Evolutionary conservation across 2,113 vertebrate genomes (phyloP), one percentile per base, ranked within the genome.

Genomic region (Hystrix brachyura): DNA sequence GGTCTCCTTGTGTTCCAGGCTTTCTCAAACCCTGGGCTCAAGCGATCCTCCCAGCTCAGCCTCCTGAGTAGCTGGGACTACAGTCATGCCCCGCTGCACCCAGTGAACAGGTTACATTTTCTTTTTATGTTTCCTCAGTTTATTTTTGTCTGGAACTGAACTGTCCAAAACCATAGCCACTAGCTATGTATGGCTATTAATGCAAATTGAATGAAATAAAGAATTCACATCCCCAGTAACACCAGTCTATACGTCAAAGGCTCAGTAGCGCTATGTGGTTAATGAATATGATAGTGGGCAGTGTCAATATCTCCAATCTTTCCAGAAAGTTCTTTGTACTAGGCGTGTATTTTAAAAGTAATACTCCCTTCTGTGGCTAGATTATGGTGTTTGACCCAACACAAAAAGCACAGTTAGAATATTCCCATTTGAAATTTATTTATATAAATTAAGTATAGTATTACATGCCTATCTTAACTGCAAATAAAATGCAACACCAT

Each of bases 201-300:
- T 57, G 72, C 69, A 74, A 86, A 91, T 60, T 43, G n/a, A 81
- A 87, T 79, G 69, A 82, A 88, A 71, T 76, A 32, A 51, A 92
- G 92, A 79, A 80, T 87, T 46, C 46, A 48, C 21, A 91, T 88
- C n/a, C 29, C 65, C 60, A 83, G 43, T 59, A 55, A 62, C 9
- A 15, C 17, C 55, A 88, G 69, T 48, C 53, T 38, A 25, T 25
- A 55, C 83, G 32, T 69, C 53, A 92, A 78, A 60, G 19, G 6
- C n/a, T 87, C 67, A 94, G 6, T 64, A 88, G 60, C 43, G 59
- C 55, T 48, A 4, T 17, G 34, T 69, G 29, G 43, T 25, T 95
- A 79, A 17, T 87, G n/a, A 71, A 21, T 90, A 59, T 27, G 27
- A 6, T 60, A 34, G 4, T 83, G 46, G 53, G 25, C 29, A 71